Conservation (phyloP, 2,888 invertebrate genomes). For the Ichneumoninae sp. region DNA sequence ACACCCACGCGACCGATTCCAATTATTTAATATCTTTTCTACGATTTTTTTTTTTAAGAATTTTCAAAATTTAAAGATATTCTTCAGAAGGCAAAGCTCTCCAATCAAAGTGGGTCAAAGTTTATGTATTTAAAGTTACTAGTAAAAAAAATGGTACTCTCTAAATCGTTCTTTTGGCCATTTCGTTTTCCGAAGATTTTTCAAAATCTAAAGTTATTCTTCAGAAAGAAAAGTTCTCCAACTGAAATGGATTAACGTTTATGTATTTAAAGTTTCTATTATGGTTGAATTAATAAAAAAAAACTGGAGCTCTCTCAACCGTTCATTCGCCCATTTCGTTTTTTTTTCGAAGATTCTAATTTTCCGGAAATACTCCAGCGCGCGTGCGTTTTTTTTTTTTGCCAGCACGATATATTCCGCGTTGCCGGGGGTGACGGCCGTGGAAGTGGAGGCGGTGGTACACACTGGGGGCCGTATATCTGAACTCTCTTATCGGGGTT, state of each 20-base stretch:
- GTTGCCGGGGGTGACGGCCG: conserved; percentile 48
- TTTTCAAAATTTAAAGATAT: neutral
- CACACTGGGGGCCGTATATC: conserved; percentile 72
- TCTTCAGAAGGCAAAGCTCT: neutral
- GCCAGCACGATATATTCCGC: conserved; percentile 30
- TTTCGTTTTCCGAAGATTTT: neutral
- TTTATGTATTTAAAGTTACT: neutral
- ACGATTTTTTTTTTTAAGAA: neutral
- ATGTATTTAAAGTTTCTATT: too few relatives aligned
- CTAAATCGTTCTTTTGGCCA: neutral
- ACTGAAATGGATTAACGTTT: neutral
- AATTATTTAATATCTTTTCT: conserved; percentile 5
- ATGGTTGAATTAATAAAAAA: too few relatives aligned
- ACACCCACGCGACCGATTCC: neutral
- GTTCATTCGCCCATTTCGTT: neutral
- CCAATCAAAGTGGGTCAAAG: neutral
- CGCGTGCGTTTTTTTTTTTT: conserved; percentile 46
- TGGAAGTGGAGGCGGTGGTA: conserved; percentile 17
- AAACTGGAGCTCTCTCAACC: too few relatives aligned
- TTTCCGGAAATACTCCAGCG: conserved; percentile 44
- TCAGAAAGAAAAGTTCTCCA: neutral
- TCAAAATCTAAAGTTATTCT: too few relatives aligned
- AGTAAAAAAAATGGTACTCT: neutral
- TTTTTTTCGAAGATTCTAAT: conserved; percentile 30
- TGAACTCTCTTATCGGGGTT: conserved; percentile 79